Conservation (phyloP, 2,113 vertebrate genomes). For the Thunnus thynnus region DNA sequence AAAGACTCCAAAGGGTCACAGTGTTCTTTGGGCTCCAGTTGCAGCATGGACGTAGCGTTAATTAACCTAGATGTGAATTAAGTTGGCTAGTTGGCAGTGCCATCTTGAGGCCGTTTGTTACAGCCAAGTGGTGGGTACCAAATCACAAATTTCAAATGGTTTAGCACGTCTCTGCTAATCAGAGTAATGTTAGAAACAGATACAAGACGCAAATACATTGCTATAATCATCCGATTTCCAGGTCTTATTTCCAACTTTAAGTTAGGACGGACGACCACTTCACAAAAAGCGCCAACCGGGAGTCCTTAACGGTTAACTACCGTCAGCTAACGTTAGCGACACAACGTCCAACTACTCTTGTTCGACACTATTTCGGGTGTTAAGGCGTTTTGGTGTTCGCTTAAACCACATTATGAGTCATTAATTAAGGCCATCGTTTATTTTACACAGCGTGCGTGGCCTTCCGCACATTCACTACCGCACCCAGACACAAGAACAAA, state of each 20-base stretch:
- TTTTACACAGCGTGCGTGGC: neutral
- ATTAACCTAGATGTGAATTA: neutral
- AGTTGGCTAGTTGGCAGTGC: slow-evolving; percentile 31
- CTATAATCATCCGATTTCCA: fast-evolving
- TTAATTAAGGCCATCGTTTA: neutral
- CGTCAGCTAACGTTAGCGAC: slow-evolving; percentile 14
- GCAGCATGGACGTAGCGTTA: neutral
- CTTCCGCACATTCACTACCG: slow-evolving; percentile 35
- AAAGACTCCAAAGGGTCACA: neutral
- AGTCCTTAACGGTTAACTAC: neutral
- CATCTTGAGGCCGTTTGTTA: slow-evolving; percentile 36
- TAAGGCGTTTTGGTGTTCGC: fast-evolving
- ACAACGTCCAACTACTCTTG: neutral
- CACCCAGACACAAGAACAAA: slow-evolving; percentile 78
- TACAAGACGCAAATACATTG: fast-evolving
- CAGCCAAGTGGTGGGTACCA: fast-evolving
- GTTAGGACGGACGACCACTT: neutral
- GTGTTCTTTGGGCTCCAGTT: neutral
- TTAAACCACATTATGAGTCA: fast-evolving
- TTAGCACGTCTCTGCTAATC: neutral
- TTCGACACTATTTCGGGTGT: neutral
- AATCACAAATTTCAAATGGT: neutral
- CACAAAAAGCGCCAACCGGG: slow-evolving; percentile 27
- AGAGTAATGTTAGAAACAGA: fast-evolving
- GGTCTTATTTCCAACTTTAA: neutral